Evolutionary conservation across 2,797 vertebrate genomes (phyloP).

Genomic region (Takifugu ocellatus): DNA sequence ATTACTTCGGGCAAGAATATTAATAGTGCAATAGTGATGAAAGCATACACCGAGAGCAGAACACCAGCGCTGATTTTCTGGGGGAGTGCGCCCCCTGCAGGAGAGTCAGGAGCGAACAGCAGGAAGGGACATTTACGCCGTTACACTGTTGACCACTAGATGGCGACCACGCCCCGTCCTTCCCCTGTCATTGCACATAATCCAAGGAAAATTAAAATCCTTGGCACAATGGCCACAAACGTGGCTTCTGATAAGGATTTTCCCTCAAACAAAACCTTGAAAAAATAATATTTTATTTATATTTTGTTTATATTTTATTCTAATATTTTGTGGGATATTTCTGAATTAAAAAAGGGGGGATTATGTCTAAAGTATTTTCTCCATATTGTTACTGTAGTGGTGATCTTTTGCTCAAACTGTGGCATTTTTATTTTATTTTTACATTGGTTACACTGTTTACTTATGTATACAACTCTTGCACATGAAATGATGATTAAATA

Average conservation of each 20-base stretch:
- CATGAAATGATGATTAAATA: neutral
- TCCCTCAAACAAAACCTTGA: too few species aligned
- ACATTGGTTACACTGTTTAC: neutral
- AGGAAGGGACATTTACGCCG: too few species aligned
- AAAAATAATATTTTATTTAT: too few species aligned
- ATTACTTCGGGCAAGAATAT: neutral
- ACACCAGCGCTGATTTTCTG: neutral
- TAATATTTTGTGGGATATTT: neutral
- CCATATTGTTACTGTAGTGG: too few species aligned
- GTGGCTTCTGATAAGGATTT: too few species aligned
- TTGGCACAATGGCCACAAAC: too few species aligned
- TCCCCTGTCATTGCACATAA: neutral
- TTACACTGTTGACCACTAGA: constrained; percentile 28
- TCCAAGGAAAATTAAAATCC: neutral
- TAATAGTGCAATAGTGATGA: neutral
- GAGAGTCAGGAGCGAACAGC: neutral
- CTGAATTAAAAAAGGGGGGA: too few species aligned
- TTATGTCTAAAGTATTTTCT: too few species aligned
- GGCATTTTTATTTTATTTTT: neutral
- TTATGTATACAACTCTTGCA: neutral
- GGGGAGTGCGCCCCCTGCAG: constrained; percentile 36
- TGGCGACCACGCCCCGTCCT: constrained; percentile 16
- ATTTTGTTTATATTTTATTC: too few species aligned
- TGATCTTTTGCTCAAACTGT: too few species aligned
- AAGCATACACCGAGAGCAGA: neutral